phyloP scores from a whole-genome alignment of 1,140 invertebrate species.

The Lamellibrachia luymesi region DNA sequence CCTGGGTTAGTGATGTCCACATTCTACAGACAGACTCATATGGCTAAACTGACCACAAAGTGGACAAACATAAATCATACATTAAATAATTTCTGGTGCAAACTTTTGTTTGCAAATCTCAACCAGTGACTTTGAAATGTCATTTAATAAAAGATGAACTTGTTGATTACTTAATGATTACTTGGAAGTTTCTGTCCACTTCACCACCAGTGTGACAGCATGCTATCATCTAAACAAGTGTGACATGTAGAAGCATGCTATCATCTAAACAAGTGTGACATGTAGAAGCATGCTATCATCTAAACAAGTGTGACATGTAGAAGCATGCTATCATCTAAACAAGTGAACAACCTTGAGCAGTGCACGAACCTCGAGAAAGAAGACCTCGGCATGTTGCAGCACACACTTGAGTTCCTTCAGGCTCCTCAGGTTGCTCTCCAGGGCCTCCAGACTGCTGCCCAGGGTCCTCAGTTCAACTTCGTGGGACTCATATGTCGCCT shows the following conservation, averaged over 20 bases:
- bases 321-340: neutral
- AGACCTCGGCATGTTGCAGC: conserved; percentile 9
- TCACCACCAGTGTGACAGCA: neutral
- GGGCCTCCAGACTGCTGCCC: conserved; percentile 6
- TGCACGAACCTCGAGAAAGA: conserved; percentile 17
- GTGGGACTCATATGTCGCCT: conserved; percentile 12
- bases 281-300: neutral
- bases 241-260: neutral
- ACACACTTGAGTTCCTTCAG: conserved; percentile 17
- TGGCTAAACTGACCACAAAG: neutral
- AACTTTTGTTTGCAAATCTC: neutral
- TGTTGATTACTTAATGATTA: neutral
- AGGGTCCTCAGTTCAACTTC: conserved; percentile 16
- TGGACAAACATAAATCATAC: neutral
- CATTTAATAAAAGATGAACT: neutral
- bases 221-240: neutral
- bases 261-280: neutral
- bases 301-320: neutral
- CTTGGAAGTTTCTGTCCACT: neutral
- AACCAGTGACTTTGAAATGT: neutral
- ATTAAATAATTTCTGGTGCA: neutral
- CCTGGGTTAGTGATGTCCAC: neutral
- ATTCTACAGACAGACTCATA: neutral
- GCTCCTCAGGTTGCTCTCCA: neutral
- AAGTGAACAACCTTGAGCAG: neutral